Evolutionary conservation across 92 coral and sea anemone genomes (phyloP), one percentile per base, ranked within the genome.

Genomic region (Porites lobata): DNA sequence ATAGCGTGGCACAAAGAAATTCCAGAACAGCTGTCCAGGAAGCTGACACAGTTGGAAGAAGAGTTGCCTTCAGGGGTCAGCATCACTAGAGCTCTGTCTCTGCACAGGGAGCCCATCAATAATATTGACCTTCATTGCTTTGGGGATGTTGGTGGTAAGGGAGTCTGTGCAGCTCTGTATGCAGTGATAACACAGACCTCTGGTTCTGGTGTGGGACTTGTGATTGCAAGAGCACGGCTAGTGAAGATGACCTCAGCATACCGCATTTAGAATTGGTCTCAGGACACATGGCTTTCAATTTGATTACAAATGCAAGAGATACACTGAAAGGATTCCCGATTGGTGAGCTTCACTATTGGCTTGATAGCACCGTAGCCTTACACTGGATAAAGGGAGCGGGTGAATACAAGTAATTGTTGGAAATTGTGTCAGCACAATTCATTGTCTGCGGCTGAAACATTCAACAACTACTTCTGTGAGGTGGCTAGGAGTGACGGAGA

Each of bases 301-400:
- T 82, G 18, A 50, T 66, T 4, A 74, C 74, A 6, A 89, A 83
- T 75, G 62, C 38, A 13, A 64, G 65, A 19, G 78, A 75, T 29
- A 87, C 91, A 13, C 77, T 76, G 1, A 64, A 65, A 24, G 92
- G 85, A 10, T 89, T 89, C 43, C 85, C 85, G 15, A 79, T 89
- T 17, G 53, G 52, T 29, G 72, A 67, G 29, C 6, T 82, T 56
- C 18, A 89, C 84, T 83, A 88, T 64, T 89, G 88, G 92, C 88
- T 89, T 18, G 87, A 87, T 76, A 87, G 91, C 18, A 87, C 73
- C 7, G 87, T 80, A 54, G 87, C 87, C 32, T 65, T 88, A 57
- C 91, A 88, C 76, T 88, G 91, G 87, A 88, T 88, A 47, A 9
- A 69, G 13, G 87, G 84, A 54, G 89, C 20, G 26, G 92, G 89